Evolutionary conservation across 1,140 invertebrate species (phyloP), one percentile per base, ranked within the genome.

Genomic region (Diachasmimorpha longicaudata): DNA sequence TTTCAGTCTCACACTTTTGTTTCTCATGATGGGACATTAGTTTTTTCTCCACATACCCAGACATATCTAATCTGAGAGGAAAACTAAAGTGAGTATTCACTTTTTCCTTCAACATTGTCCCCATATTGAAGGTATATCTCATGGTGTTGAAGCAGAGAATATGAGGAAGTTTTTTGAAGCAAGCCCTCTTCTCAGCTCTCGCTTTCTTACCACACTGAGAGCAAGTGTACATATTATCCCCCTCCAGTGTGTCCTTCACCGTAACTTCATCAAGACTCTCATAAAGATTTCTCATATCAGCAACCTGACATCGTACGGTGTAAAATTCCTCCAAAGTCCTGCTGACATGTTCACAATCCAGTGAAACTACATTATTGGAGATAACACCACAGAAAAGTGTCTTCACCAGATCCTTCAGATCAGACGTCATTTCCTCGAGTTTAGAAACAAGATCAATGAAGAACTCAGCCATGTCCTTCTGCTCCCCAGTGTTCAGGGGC

Each of bases 41-140:
- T 82, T 96, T 96, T 85, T 96, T 96, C 84, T 98, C 97, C 76
- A 98, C 95, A 85, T 98, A 99, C 14, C 95, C 94, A 0, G 95
- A 94, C 97, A 99, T 98, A 84, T 98, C 96, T 0, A 98, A 89
- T 67, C 94, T 89, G 85, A 98, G 91, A 0, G 97, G 97, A 89
- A 98, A 99, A n/a, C 96, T 98, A 85, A 98, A 99, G 83, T 98
- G 97, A 0, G 97, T 98, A 86, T 98, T 98, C 0, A 98, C 96
- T 86, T 98, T 99, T 86, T 99, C 97, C 83, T 98, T 98, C 10
- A 96, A 90, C 96, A 98, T 98, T 0, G 97, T 98, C 0, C 97
- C 92, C 97, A 98, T 98, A 86, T 98, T 98, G 85, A 98, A 99
- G 0, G 97, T 97, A 80, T 98, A 99, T n/a, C 97, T 91, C 97